Evolutionary conservation across 2,888 invertebrate species (phyloP).

Genomic region (Hirtodrosophila duncani): DNA sequence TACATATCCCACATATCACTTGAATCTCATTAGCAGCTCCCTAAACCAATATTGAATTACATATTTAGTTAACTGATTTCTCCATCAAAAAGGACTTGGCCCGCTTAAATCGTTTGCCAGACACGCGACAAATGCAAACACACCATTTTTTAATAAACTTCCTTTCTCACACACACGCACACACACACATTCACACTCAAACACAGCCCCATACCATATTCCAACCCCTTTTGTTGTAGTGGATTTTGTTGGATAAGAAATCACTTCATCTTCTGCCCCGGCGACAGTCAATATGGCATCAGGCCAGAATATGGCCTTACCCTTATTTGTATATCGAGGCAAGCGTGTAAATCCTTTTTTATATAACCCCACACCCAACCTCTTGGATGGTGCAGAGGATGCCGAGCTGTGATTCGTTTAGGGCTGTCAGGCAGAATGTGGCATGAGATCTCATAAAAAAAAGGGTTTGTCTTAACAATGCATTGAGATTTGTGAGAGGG

Average conservation of each 20-base stretch:
- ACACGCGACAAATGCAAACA: constrained; percentile 69
- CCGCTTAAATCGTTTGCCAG: constrained; percentile 36
- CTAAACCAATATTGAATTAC: constrained; percentile 62
- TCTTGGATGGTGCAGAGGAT: constrained; percentile 9
- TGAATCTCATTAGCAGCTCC: constrained; percentile 61
- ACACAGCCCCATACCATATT: constrained; percentile 27
- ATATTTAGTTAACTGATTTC: constrained; percentile 72
- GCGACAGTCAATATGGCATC: constrained; percentile 49
- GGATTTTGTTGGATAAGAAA: constrained; percentile 63
- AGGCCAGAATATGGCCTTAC: constrained; percentile 34
- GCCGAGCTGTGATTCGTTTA: constrained; percentile 58
- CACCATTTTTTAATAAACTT: constrained; percentile 69
- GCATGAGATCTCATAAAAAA: constrained; percentile 26
- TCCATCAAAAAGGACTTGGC: constrained; percentile 12
- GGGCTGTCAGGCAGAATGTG: constrained; percentile 13
- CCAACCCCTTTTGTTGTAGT: constrained; percentile 41
- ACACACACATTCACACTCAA: constrained; percentile 1
- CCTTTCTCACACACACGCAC: constrained; percentile 31
- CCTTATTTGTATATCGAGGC: constrained; percentile 73
- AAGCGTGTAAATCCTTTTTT: constrained; percentile 66
- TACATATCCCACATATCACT: constrained; percentile 48
- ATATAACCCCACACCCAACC: constrained; percentile 21
- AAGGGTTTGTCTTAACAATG: constrained; percentile 73
- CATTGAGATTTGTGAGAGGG: too few relatives aligned
- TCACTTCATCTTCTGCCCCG: constrained; percentile 62